phyloP scores from a whole-genome alignment of 2,113 vertebrate species.

The Lamprotornis superbus region DNA sequence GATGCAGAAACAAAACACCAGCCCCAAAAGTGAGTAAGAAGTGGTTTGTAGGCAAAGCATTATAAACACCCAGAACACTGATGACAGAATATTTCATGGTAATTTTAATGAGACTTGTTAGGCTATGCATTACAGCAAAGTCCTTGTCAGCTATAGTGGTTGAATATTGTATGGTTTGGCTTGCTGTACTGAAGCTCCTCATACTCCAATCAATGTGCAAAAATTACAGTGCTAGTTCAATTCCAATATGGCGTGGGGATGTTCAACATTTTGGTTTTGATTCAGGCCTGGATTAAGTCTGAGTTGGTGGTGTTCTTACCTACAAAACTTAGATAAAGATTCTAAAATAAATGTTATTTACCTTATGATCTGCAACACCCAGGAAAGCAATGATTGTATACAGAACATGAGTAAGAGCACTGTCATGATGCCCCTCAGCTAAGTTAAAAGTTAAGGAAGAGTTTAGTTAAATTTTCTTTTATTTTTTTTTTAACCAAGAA shows the following conservation, averaged over 20 bases:
- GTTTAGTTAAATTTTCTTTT: not conserved
- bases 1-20: not conserved
- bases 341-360: slow-evolving; percentile 50
- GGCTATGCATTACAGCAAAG: not conserved
- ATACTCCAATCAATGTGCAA: not conserved
- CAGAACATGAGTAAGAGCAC: slow-evolving; percentile 92
- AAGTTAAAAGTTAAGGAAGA: slow-evolving; percentile 74
- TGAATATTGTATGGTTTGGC: not conserved
- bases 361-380: slow-evolving; percentile 97
- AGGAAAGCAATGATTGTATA: slow-evolving; percentile 92
- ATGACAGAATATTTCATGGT: not conserved
- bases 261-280: not conserved
- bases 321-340: not conserved
- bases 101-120: not conserved
- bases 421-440: slow-evolving; percentile 98
- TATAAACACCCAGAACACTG: not conserved
- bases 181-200: not conserved
- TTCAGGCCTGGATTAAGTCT: not conserved
- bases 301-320: not conserved
- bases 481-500: not conserved
- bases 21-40: not conserved
- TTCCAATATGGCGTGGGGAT: not conserved
- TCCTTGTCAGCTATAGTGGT: not conserved
- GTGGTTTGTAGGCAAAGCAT: not conserved
- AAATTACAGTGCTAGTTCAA: not conserved